These are phyloP conservation scores for Bombyx huttoni DNA, from an alignment of 2,888 invertebrate genomes.

Conservation along the genomic window DNA sequence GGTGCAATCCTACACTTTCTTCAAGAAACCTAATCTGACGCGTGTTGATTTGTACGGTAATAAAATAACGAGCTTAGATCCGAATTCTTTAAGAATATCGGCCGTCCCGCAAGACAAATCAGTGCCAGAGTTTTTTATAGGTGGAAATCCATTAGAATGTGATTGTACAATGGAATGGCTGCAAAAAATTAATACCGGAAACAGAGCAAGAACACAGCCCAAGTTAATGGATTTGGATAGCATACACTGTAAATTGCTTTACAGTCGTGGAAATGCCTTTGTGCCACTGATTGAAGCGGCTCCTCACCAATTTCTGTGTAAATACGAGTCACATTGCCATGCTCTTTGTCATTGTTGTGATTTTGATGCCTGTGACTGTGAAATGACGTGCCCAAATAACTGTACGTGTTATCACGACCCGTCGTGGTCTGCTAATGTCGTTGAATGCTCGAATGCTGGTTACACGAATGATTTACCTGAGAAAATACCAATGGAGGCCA, in stretches of 20 bases:
- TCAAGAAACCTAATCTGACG: constrained; percentile 88
- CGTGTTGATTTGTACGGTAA: constrained; percentile 87
- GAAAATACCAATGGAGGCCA: constrained; percentile 91
- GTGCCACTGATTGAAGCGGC: constrained; percentile 84
- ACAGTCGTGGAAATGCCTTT: constrained; percentile 81
- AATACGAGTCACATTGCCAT: constrained; percentile 88
- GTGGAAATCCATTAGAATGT: constrained; percentile 89
- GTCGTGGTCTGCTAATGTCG: constrained; percentile 88
- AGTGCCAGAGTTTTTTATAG: constrained; percentile 86
- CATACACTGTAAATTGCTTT: constrained; percentile 85
- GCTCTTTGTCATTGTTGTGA: constrained; percentile 92
- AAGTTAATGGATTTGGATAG: constrained; percentile 86
- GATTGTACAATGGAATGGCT: constrained; percentile 94
- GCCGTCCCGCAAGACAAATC: constrained; percentile 80
- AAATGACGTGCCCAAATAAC: constrained; percentile 90
- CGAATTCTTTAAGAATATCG: constrained; percentile 82
- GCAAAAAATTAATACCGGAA: constrained; percentile 83
- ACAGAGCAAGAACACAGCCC: constrained; percentile 84
- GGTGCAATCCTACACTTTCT: constrained; percentile 89
- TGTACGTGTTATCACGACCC: constrained; percentile 93
- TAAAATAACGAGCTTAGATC: constrained; percentile 81
- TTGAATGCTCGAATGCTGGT: constrained; percentile 83
- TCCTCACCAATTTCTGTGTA: constrained; percentile 87
- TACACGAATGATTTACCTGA: constrained; percentile 81
- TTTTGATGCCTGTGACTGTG: constrained; percentile 93